Base-by-base conservation (phyloP, 1,140 invertebrate species). In the Macrobrachium rosenbergii region DNA sequence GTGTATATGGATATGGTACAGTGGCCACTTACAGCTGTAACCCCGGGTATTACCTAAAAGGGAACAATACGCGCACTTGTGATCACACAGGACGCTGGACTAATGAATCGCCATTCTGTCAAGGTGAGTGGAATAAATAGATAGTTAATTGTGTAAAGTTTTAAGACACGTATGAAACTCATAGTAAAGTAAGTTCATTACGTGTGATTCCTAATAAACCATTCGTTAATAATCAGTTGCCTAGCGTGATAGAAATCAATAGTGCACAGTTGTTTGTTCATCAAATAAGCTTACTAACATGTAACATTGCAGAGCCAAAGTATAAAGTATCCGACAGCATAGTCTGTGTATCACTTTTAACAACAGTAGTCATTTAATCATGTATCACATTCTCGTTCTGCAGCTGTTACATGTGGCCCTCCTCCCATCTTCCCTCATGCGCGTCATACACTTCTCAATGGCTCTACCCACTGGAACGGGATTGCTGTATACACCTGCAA, bases 1-100 rank as follows among this genome's bases (percentile, higher is more conserved):
- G 87, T 11, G 83, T 82, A 19, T 90, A 90, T 79, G 83, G 89
- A 16, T 89, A 88, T 76, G 90, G 90, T 21, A 90, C 90, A 14
- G 88, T 89, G 64, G 91, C 87, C 43, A 88, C 79, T 6, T 91
- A 91, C 79, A 67, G 87, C 16, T 91, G 91, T 73, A 90, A 85
- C 59, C 87, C 89, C 1, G 91, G 91, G 10, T 91, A 89, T 85
- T 76, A 88, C 3, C 73, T 91, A 5, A 80, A 83, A 17, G 91
- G 91, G 8, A 77, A 89, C 59, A 23, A 37, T 60, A 72, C 77
- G 12, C 73, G 82, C 37, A 60, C 77, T 16, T 90, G 89, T 58
- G 84, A 81, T 62, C 75, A 84, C 67, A 79, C 77, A 12, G 90
- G 90, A 19, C 21, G 79, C 3, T 90, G 90, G 90, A 89, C 85